phyloP scores from a whole-genome alignment of 2,888 invertebrate genomes.

The Melieria picta region DNA sequence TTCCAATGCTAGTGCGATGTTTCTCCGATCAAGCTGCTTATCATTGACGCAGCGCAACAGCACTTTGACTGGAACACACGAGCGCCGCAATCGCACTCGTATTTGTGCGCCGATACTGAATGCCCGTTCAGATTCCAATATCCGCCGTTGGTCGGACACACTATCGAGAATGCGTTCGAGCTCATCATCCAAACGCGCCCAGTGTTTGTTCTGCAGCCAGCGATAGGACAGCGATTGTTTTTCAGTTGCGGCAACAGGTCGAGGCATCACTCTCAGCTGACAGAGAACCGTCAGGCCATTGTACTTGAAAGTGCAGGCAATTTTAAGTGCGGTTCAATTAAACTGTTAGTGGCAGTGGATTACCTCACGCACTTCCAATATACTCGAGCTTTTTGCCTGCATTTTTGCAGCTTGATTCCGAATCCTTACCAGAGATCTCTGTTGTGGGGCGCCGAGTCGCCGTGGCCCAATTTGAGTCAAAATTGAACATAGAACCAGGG shows the following conservation, averaged over 20 bases:
- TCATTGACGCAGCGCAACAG: neutral
- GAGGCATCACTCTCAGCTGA: neutral
- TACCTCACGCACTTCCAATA: constrained; percentile 23
- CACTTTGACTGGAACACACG: neutral
- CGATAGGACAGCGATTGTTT: neutral
- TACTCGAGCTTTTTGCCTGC: constrained; percentile 15
- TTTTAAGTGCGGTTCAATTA: neutral
- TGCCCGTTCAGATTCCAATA: neutral
- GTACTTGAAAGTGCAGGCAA: constrained; percentile 5
- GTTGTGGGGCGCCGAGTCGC: no score
- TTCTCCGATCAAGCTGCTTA: neutral
- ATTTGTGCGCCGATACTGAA: constrained; percentile 4
- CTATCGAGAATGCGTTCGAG: neutral
- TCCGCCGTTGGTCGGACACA: neutral
- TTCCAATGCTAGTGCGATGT: neutral
- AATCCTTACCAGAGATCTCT: no score
- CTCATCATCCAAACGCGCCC: constrained; percentile 38
- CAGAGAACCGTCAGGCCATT: constrained; percentile 19
- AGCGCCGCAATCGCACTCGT: neutral
- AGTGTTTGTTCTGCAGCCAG: constrained; percentile 43
- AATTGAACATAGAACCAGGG: no score
- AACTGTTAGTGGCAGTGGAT: neutral
- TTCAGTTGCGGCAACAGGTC: neutral
- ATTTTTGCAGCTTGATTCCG: neutral
- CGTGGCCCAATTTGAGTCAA: no score